phyloP scores from a whole-genome alignment of 1,140 invertebrate species.

The Bombus consobrinus region DNA sequence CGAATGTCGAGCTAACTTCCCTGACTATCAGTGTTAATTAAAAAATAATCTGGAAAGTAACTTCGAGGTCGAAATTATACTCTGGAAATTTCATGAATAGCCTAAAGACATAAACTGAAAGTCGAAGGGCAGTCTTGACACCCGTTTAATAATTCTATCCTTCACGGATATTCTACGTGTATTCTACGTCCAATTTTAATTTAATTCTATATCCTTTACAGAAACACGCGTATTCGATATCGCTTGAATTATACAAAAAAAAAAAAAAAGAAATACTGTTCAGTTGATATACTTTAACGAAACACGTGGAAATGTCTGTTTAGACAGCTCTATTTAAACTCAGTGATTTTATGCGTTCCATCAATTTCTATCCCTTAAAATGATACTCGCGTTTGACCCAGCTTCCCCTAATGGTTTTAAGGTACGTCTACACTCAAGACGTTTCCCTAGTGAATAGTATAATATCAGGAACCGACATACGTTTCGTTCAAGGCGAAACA shows the following conservation, averaged over 20 bases:
- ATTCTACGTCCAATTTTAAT: constrained; percentile 7
- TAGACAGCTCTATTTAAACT: constrained; percentile 41
- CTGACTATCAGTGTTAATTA: no score
- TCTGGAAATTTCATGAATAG: neutral
- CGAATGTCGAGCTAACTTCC: no score
- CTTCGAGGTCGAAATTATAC: neutral
- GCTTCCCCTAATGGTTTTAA: constrained; percentile 43
- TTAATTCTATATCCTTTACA: neutral
- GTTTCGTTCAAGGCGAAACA: neutral
- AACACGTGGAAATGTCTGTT: neutral
- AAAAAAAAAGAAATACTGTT: neutral
- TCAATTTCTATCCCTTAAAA: constrained; percentile 5
- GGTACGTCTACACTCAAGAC: neutral
- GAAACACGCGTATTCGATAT: neutral
- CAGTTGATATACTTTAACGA: neutral
- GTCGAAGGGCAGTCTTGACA: constrained; percentile 33
- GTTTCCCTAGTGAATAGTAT: constrained; percentile 24
- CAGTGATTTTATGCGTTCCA: neutral
- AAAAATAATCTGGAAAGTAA: neutral
- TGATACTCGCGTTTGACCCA: constrained; percentile 30
- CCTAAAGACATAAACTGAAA: constrained; percentile 21
- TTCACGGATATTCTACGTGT: neutral
- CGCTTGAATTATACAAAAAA: neutral
- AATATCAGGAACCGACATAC: neutral
- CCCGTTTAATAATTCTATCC: constrained; percentile 37